Percentiles rank a stretch among this genome's conserved stretches.
Evolutionary conservation across 1,140 invertebrate species (phyloP).

Genomic region (Ceratosolen fusciceps): DNA sequence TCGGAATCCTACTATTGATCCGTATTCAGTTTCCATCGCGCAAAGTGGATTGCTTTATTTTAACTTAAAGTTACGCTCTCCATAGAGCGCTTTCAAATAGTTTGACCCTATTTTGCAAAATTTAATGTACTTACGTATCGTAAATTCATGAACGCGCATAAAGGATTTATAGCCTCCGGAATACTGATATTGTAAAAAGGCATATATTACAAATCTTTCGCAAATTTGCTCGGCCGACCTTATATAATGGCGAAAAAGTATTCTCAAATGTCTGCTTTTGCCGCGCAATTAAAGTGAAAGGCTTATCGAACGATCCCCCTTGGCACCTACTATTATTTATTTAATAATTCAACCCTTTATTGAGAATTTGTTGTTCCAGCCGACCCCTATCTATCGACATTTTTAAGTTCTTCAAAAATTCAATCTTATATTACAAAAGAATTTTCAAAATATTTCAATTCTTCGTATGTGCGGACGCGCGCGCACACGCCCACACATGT

Average conservation of each 20-base stretch:
- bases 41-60: conserved; percentile 50
- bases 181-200: conserved; percentile 34
- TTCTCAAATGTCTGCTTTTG: conserved; percentile 1
- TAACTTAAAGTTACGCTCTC: conserved; percentile 43
- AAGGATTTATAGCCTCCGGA: conserved; percentile 32
- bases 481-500: too few relatives aligned
- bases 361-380: too few relatives aligned
- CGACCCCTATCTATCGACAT: too few relatives aligned
- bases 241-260: conserved; percentile 13
- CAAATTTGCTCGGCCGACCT: background rate
- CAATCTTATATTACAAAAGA: too few relatives aligned
- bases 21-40: conserved; percentile 37
- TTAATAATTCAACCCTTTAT: too few relatives aligned
- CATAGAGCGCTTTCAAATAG: conserved; percentile 35
- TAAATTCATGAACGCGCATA: conserved; percentile 37
- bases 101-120: conserved; percentile 47
- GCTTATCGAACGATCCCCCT: background rate
- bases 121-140: conserved; percentile 46
- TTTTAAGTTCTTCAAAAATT: too few relatives aligned
- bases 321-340: background rate
- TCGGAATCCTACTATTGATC: conserved; percentile 48
- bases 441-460: too few relatives aligned
- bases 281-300: conserved; percentile 7
- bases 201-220: conserved; percentile 38
- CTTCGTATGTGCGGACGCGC: too few relatives aligned